Conservation (phyloP, 2,797 vertebrate species). For the Sebastes variabilis region DNA sequence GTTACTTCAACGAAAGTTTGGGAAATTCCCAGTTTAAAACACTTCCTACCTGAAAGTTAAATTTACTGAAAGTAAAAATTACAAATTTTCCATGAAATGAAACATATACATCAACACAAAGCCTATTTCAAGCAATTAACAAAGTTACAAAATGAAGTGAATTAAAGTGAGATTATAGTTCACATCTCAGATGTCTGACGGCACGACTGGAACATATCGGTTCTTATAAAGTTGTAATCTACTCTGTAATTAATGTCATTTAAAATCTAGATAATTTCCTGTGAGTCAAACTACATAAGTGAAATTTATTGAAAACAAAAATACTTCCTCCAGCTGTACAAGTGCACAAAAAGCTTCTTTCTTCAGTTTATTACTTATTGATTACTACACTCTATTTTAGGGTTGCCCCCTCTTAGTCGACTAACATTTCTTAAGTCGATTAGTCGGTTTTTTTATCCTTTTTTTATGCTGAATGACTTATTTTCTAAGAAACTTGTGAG, state of each 20-base stretch:
- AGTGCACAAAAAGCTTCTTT: neutral
- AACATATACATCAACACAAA: neutral
- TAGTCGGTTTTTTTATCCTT: too few relatives aligned
- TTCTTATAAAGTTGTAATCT: neutral
- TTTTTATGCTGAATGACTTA: too few relatives aligned
- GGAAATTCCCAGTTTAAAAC: neutral
- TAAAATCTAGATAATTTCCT: neutral
- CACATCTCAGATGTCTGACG: neutral
- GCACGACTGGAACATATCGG: neutral
- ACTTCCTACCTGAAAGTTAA: neutral
- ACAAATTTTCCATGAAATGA: neutral
- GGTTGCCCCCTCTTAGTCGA: too few relatives aligned
- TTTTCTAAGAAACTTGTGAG: too few relatives aligned
- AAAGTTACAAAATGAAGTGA: neutral
- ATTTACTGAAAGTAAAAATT: neutral
- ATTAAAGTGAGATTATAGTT: neutral
- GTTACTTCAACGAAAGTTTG: neutral
- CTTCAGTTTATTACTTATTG: neutral
- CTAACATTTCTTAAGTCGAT: too few relatives aligned
- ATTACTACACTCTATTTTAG: too few relatives aligned
- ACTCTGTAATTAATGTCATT: neutral
- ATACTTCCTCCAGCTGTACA: neutral
- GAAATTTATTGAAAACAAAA: neutral
- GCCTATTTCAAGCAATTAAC: neutral
- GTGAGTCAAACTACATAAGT: neutral